Percentiles rank a stretch among this genome's conserved stretches.
phyloP scores from a whole-genome alignment of 1,140 invertebrate genomes.

The Drosophila parabipectinata region DNA sequence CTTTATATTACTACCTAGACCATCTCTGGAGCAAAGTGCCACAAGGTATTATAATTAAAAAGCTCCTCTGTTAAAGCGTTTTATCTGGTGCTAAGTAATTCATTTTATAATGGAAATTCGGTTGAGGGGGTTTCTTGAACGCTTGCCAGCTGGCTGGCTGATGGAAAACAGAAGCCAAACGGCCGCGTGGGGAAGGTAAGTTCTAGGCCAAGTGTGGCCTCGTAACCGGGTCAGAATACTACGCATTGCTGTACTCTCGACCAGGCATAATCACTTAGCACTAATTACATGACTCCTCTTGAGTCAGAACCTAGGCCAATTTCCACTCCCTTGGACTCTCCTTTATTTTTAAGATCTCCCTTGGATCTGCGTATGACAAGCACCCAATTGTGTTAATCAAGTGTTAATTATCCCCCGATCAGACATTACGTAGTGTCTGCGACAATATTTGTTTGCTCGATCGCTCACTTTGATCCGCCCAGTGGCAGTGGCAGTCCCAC shows the following conservation, averaged over 20 bases:
- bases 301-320: conserved; percentile 18
- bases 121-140: conserved; percentile 39
- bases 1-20: too few species aligned
- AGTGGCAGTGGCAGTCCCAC: conserved; percentile 7
- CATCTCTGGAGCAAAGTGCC: conserved; percentile 7
- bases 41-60: conserved; percentile 40
- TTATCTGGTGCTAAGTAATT: conserved; percentile 56
- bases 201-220: conserved; percentile 30
- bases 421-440: conserved; percentile 61
- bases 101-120: conserved; percentile 52
- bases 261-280: conserved; percentile 10
- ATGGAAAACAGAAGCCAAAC: conserved; percentile 13
- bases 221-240: background rate
- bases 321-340: background rate
- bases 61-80: conserved; percentile 14
- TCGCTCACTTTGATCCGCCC: conserved; percentile 34
- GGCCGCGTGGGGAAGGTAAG: conserved; percentile 66
- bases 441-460: conserved; percentile 57
- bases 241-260: background rate
- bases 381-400: conserved; percentile 52
- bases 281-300: background rate
- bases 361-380: conserved; percentile 19
- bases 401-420: conserved; percentile 64
- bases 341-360: conserved; percentile 3
- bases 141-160: conserved; percentile 54